Percentiles rank a stretch among this genome's conserved stretches.
Evolutionary conservation across 2,113 vertebrate species (phyloP).

Genomic region (Scytalopus superciliaris): DNA sequence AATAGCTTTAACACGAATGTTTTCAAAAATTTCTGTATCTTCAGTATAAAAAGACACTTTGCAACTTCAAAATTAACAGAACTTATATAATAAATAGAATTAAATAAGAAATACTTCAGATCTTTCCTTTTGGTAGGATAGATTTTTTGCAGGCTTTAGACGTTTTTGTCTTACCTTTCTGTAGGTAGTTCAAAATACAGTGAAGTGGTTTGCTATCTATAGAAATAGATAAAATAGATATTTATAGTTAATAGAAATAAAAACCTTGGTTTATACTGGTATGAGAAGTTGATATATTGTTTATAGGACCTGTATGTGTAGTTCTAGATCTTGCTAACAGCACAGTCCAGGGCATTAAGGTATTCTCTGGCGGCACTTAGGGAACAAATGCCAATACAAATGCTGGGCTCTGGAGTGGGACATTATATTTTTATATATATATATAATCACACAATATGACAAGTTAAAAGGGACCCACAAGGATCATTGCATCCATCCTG

Average conservation of each 20-base stretch:
- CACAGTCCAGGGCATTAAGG: neutral
- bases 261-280: neutral
- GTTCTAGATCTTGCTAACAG: neutral
- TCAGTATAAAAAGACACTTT: neutral
- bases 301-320: neutral
- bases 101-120: neutral
- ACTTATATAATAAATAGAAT: neutral
- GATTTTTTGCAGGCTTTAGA: neutral
- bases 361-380: neutral
- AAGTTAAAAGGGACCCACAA: neutral
- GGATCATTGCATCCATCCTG: neutral
- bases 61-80: neutral
- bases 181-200: neutral
- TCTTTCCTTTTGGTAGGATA: neutral
- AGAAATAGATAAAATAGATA: neutral
- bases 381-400: neutral
- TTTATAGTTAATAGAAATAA: neutral
- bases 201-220: neutral
- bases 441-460: neutral
- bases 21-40: neutral
- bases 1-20: neutral
- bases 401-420: neutral
- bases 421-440: neutral
- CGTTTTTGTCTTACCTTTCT: neutral
- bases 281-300: neutral